Evolutionary conservation across 1,140 invertebrate species (phyloP).

Genomic region (Halictus rubicundus): DNA sequence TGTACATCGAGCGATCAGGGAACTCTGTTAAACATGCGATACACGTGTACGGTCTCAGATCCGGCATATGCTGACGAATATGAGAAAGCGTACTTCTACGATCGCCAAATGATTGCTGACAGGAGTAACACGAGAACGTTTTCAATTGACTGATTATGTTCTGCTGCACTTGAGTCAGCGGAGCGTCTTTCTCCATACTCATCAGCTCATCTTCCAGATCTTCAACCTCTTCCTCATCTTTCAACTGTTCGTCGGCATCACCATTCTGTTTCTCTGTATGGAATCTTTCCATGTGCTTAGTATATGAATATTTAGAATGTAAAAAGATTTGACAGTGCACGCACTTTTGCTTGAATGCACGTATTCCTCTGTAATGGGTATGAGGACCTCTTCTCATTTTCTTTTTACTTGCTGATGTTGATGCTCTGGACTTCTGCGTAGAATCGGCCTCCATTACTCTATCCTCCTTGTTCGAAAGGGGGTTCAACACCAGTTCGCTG

Average conservation of each 20-base stretch:
- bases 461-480: conserved; percentile 60
- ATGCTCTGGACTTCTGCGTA: conserved; percentile 66
- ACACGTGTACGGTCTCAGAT: conserved; percentile 75
- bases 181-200: conserved; percentile 69
- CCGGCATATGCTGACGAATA: conserved; percentile 77
- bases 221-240: conserved; percentile 64
- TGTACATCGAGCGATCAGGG: conserved; percentile 73
- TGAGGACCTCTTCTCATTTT: conserved; percentile 68
- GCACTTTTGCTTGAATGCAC: conserved; percentile 74
- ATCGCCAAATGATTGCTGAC: conserved; percentile 71
- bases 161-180: conserved; percentile 74
- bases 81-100: conserved; percentile 74
- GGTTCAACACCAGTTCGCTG: conserved; percentile 69
- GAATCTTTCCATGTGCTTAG: conserved; percentile 74
- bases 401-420: conserved; percentile 29
- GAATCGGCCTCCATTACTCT: conserved; percentile 74
- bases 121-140: conserved; percentile 77
- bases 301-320: conserved; percentile 73
- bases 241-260: conserved; percentile 9
- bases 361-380: conserved; percentile 72
- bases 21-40: conserved; percentile 78
- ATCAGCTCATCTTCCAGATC: conserved; percentile 70
- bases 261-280: conserved; percentile 56
- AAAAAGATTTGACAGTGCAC: conserved; percentile 72
- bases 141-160: conserved; percentile 78